Evolutionary conservation across 2,113 vertebrate species (phyloP).

Genomic region (Xenopus borealis): DNA sequence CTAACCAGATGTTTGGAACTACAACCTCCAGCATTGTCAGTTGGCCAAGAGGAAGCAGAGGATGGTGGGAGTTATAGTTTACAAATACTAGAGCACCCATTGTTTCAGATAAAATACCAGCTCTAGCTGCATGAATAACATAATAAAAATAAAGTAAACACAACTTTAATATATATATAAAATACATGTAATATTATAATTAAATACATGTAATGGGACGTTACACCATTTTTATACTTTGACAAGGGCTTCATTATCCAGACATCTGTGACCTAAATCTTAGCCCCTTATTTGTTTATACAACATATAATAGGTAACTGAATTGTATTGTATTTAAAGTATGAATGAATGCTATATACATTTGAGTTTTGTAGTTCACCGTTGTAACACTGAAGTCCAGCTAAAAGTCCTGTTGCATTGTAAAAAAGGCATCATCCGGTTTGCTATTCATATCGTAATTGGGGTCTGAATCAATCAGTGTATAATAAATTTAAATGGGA

Average conservation of each 20-base stretch:
- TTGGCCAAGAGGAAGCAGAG: no score
- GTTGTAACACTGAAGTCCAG: background rate
- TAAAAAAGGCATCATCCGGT: constrained; percentile 23
- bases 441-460: constrained; percentile 25
- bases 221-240: background rate
- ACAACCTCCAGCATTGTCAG: no score
- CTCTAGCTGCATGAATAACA: no score
- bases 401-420: background rate
- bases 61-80: no score
- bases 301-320: background rate
- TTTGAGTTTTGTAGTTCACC: constrained; percentile 14
- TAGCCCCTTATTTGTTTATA: background rate
- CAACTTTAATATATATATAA: no score
- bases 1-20: no score
- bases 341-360: no score
- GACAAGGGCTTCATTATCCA: background rate
- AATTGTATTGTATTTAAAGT: no score
- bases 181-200: background rate
- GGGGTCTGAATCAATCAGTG: constrained; percentile 5
- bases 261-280: constrained; percentile 10
- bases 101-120: no score
- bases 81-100: no score
- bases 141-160: no score
- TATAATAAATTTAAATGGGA: constrained; percentile 32
- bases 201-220: background rate